phyloP scores from a whole-genome alignment of 2,113 vertebrate species.

The Lathamus discolor region DNA sequence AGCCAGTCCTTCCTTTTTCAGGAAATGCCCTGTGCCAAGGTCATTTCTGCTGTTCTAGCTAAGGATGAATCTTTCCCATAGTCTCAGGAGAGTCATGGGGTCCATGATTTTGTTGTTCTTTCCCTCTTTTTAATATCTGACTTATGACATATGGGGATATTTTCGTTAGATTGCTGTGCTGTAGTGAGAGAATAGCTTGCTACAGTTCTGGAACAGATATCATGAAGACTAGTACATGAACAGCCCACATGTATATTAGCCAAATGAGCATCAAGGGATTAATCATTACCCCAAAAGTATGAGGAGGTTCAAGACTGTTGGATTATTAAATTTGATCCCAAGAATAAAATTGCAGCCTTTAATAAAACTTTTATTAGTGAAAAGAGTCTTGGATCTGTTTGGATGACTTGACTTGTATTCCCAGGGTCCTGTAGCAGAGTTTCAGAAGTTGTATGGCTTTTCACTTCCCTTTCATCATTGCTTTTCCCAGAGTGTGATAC shows the following conservation, averaged over 20 bases:
- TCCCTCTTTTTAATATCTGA: slow-evolving; percentile 25
- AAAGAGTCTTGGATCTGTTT: neutral
- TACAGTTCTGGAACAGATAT: neutral
- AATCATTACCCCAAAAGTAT: slow-evolving; percentile 13
- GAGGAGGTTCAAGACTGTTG: neutral
- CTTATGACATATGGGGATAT: slow-evolving; percentile 10
- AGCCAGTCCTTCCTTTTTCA: slow-evolving; percentile 47
- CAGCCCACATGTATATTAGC: neutral
- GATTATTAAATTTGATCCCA: slow-evolving; percentile 25
- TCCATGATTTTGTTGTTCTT: slow-evolving; percentile 30
- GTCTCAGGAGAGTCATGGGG: slow-evolving; percentile 1
- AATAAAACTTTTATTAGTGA: slow-evolving; percentile 1
- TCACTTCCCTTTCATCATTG: neutral
- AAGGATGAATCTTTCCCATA: slow-evolving; percentile 27
- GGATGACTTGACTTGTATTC: neutral
- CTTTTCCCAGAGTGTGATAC: neutral
- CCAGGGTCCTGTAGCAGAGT: neutral
- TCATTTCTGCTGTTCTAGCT: slow-evolving; percentile 46
- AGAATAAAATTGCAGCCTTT: neutral
- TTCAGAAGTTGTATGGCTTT: neutral
- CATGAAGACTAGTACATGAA: neutral
- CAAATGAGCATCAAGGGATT: slow-evolving; percentile 33
- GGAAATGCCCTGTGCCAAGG: slow-evolving; percentile 52
- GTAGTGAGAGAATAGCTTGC: neutral
- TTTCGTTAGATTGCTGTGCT: slow-evolving; percentile 24